phyloP scores from a whole-genome alignment of 2,113 vertebrate species.

The Ptilonorhynchus violaceus region DNA sequence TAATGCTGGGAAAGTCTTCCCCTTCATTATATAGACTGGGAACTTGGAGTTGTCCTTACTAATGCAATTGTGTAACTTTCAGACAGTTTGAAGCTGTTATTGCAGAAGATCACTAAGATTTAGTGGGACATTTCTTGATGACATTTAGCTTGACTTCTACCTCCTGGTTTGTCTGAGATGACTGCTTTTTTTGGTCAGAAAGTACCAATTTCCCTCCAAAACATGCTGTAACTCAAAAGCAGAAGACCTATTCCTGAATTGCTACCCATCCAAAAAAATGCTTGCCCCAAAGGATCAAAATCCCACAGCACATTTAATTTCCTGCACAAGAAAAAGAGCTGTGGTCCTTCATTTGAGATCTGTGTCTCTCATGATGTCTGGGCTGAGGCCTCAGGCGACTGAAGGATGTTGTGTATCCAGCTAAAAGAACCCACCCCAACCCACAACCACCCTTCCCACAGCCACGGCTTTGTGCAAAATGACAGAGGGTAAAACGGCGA shows the following conservation, averaged over 20 bases:
- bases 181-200: not conserved
- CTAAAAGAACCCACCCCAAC: not conserved
- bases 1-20: not conserved
- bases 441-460: not conserved
- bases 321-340: not conserved
- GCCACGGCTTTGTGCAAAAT: slow-evolving; percentile 34
- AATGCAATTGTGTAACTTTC: not conserved
- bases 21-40: not conserved
- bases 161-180: not conserved
- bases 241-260: not conserved
- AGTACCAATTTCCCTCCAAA: not conserved
- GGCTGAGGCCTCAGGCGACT: not conserved
- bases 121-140: not conserved
- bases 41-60: not conserved
- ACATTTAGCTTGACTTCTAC: not conserved
- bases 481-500: slow-evolving; percentile 26
- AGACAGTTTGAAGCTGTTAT: not conserved
- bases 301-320: not conserved
- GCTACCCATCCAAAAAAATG: not conserved
- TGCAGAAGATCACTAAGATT: not conserved
- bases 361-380: not conserved
- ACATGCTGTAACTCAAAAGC: not conserved
- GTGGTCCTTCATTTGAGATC: not conserved
- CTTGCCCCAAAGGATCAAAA: not conserved
- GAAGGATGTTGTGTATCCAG: not conserved